These are phyloP conservation scores for Heliconius ethilla DNA, from an alignment of 2,888 invertebrate species.

Conservation along the genomic window DNA sequence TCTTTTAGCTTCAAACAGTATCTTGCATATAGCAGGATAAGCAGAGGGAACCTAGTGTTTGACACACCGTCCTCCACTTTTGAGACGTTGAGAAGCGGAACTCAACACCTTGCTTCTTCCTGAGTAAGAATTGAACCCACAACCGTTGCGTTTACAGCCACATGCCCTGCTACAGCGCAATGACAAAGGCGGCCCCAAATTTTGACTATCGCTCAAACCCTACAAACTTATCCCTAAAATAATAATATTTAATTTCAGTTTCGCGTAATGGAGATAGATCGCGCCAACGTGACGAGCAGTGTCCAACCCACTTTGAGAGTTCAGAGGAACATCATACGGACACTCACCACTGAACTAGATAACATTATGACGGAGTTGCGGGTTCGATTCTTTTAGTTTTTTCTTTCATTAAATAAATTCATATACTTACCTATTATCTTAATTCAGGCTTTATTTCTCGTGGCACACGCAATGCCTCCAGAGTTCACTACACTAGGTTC, in stretches of 20 bases:
- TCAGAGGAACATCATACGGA: slow-evolving; percentile 83
- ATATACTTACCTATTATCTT: no score
- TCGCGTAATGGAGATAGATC: slow-evolving; percentile 91
- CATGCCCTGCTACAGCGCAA: no score
- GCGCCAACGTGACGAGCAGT: slow-evolving; percentile 86
- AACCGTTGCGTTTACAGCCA: background rate
- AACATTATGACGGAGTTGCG: slow-evolving; percentile 84
- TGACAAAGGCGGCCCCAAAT: no score
- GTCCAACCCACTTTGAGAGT: slow-evolving; percentile 84
- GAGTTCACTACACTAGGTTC: no score
- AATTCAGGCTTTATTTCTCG: no score
- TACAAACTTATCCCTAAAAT: no score
- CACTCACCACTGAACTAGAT: slow-evolving; percentile 83
- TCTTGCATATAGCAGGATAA: background rate
- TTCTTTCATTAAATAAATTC: background rate
- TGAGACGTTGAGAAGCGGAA: background rate
- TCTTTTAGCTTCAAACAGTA: background rate
- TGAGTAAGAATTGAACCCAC: background rate
- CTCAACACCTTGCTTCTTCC: no score
- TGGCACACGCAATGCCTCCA: no score
- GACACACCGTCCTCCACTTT: background rate
- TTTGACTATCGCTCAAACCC: no score
- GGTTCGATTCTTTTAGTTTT: slow-evolving; percentile 53
- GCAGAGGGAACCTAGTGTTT: background rate
- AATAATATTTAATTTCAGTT: slow-evolving; percentile 69